Evolutionary conservation across 2,113 vertebrate species (phyloP).

Genomic region (Enhydra lutris): DNA sequence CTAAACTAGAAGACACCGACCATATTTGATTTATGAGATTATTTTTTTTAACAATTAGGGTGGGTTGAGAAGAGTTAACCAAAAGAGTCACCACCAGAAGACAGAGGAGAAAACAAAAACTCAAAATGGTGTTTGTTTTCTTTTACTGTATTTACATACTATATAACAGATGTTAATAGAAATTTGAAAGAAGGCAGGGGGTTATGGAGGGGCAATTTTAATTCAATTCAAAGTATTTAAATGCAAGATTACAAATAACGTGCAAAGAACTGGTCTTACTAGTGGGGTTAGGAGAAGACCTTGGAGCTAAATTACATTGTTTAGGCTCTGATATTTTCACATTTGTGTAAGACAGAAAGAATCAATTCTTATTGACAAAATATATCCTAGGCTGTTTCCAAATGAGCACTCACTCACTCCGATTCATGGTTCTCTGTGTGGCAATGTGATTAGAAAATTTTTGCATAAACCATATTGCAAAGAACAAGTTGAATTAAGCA

Average conservation of each 20-base stretch:
- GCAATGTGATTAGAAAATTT: neutral
- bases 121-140: neutral
- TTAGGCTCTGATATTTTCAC: neutral
- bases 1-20: neutral
- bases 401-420: neutral
- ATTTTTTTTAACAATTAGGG: neutral
- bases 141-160: neutral
- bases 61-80: neutral
- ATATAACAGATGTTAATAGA: neutral
- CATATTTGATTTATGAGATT: neutral
- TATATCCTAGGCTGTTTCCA: neutral
- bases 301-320: neutral
- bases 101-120: neutral
- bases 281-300: too few species aligned
- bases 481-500: neutral
- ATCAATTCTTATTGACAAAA: neutral
- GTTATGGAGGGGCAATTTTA: neutral
- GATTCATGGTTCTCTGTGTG: neutral
- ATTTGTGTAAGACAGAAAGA: neutral
- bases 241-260: neutral
- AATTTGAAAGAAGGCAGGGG: neutral
- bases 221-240: neutral
- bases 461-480: neutral
- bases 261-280: neutral
- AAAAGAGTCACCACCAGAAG: neutral